Evolutionary conservation across 2,113 vertebrate species (phyloP), one percentile per base, ranked within the genome.

Genomic region (Pelecanoides urinatrix): DNA sequence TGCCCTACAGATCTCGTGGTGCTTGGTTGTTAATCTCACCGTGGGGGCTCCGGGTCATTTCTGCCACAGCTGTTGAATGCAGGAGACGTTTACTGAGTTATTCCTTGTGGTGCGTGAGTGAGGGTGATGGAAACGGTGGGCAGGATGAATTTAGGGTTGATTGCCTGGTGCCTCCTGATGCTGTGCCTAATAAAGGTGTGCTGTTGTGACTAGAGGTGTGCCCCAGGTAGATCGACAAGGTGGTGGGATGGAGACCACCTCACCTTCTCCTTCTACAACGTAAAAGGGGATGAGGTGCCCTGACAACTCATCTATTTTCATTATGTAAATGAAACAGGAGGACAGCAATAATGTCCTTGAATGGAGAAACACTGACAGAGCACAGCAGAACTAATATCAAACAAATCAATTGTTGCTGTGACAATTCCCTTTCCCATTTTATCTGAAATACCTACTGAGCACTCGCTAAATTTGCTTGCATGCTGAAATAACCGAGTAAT

Each of bases 131-230:
- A 70, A 58, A 18, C 2, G 22, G 32, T 9, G 38, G 30, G 14
- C 26, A 13, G 45, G 50, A 66, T 26, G 55, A 9, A 26, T 13
- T 17, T 38, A 2, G 19, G n/a, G 13, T 7, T 47, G 75, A 6
- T 8, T 19, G 29, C 26, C 40, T 14, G 32, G 10, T 11, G 76
- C 21, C 6, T 49, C 22, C 63, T 34, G 27, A 3, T 4, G 47
- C 58, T 16, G n/a, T 23, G 11, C 26, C 56, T 23, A 2, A 1
- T 1, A 4, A 27, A 26, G 56, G 10, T 3, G 5, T 4, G n/a
- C 55, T 27, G 38, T 4, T 44, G 21, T 27, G 25, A 2, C 10
- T 27, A 10, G n/a, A 38, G 25, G 6, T 21, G 20, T 0, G 0
- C 5, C 23, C 18, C 1, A 0, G 23, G 30, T 40, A 53, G 42